Conservation (phyloP, 2,888 invertebrate genomes). For the Microchrysa polita region DNA sequence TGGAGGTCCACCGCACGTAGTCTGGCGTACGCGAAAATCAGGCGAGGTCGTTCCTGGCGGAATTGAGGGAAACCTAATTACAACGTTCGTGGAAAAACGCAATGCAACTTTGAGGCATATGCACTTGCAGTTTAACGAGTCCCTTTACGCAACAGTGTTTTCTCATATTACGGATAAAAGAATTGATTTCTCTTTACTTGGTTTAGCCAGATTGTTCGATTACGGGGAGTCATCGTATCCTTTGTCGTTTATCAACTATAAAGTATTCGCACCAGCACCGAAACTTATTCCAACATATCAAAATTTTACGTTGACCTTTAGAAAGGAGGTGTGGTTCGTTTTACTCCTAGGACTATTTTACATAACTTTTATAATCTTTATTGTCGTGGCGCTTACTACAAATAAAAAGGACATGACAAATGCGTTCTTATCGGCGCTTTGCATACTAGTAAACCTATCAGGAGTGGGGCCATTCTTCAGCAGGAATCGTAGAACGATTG, state of each 20-base stretch:
- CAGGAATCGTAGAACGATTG: not conserved
- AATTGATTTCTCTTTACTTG: not conserved
- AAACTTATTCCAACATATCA: not conserved
- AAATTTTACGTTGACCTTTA: not conserved
- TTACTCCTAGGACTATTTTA: not conserved
- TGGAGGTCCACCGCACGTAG: not conserved
- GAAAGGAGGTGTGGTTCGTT: not conserved
- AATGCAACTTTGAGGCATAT: not conserved
- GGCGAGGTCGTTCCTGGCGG: not conserved
- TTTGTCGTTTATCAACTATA: not conserved
- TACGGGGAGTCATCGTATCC: not conserved
- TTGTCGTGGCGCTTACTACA: not conserved
- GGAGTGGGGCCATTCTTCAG: not conserved
- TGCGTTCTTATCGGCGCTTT: not conserved
- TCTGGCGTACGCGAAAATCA: not conserved
- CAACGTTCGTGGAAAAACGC: not conserved
- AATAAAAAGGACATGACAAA: not conserved
- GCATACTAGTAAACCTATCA: too few relatives aligned
- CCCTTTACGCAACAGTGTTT: not conserved
- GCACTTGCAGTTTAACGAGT: not conserved
- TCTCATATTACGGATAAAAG: not conserved
- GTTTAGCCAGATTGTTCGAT: not conserved
- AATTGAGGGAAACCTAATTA: not conserved
- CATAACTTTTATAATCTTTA: not conserved
- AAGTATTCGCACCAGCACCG: slow-evolving; percentile 1